Percentiles rank a stretch among this genome's conserved stretches.
Evolutionary conservation across 1,140 invertebrate genomes (phyloP).

Genomic region (Pachypsylla venusta): DNA sequence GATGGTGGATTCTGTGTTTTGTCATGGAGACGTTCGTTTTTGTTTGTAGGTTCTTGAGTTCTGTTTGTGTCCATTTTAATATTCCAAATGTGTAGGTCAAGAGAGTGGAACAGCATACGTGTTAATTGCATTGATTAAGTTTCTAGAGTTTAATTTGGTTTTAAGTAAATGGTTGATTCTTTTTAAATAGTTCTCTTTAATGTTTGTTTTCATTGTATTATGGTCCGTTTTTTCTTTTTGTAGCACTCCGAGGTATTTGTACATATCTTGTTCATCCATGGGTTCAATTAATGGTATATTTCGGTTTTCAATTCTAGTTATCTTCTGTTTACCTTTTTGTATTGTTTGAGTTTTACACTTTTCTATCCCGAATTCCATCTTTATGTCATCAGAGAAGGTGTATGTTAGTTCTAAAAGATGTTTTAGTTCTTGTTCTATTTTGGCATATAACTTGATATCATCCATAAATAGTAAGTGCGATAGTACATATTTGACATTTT

Average conservation of each 20-base stretch:
- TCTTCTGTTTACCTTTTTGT: too few relatives aligned
- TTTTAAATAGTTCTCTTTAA: too few relatives aligned
- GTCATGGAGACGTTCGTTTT: background rate
- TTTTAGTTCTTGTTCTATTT: background rate
- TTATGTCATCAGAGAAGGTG: background rate
- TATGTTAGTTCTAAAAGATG: background rate
- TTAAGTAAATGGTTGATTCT: too few relatives aligned
- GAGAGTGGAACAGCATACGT: background rate
- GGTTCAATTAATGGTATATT: too few relatives aligned
- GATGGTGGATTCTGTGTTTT: background rate
- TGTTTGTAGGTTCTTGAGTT: background rate
- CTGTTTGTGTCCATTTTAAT: background rate
- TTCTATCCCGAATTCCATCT: slow-evolving; percentile 4
- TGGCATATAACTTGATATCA: slow-evolving; percentile 6
- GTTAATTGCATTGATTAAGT: too few relatives aligned
- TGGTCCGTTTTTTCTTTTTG: too few relatives aligned
- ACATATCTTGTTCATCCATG: too few relatives aligned
- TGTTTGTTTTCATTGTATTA: too few relatives aligned
- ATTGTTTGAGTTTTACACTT: slow-evolving; percentile 6
- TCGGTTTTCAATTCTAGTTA: too few relatives aligned
- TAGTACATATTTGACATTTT: background rate
- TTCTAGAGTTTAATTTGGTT: too few relatives aligned
- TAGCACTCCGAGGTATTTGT: too few relatives aligned
- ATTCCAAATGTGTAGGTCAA: background rate
- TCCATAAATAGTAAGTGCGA: slow-evolving; percentile 6